A percentile compares a stretch with the other conserved stretches of the same genome.
Evolutionary conservation across 2,888 invertebrate species (phyloP).

Genomic region (Lasioglossum figueresi): DNA sequence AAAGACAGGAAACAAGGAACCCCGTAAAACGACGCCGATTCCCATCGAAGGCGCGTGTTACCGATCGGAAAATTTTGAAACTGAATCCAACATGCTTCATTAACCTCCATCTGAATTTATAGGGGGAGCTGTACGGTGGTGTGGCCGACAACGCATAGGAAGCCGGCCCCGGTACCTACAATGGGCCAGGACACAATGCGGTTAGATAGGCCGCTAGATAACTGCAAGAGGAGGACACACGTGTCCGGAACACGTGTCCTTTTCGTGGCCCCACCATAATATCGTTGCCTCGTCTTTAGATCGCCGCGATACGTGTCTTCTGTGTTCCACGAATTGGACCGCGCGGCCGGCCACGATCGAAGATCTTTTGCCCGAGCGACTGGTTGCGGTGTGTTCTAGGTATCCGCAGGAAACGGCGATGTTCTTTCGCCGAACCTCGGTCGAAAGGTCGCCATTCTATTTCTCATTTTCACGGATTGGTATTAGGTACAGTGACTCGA

Average conservation of each 20-base stretch:
- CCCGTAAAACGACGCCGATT: slow-evolving; percentile 4
- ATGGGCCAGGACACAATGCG: slow-evolving; percentile 63
- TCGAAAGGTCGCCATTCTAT: slow-evolving; percentile 19
- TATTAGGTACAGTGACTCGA: no score
- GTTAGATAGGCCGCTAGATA: slow-evolving; percentile 69
- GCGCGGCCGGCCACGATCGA: slow-evolving; percentile 47
- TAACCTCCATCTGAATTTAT: slow-evolving; percentile 62
- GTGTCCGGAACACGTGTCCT: slow-evolving; percentile 75
- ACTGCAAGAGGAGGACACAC: slow-evolving; percentile 70
- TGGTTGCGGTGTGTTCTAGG: slow-evolving; percentile 49
- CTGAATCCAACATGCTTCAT: slow-evolving; percentile 55
- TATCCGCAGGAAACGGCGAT: slow-evolving; percentile 28
- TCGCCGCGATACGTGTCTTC: slow-evolving; percentile 65
- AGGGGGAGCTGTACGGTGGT: slow-evolving; percentile 44
- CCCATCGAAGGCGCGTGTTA: slow-evolving; percentile 1
- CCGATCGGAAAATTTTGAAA: slow-evolving; percentile 45
- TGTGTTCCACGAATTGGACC: slow-evolving; percentile 56
- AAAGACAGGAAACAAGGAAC: not conserved
- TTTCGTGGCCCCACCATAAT: slow-evolving; percentile 63
- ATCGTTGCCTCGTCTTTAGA: slow-evolving; percentile 64
- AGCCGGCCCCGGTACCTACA: slow-evolving; percentile 53
- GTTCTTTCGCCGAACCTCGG: slow-evolving; percentile 31
- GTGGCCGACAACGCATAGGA: slow-evolving; percentile 53
- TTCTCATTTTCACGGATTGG: not conserved
- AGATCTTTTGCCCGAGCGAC: slow-evolving; percentile 44